Base-by-base conservation (phyloP, 2,888 invertebrate genomes). In the Proisotoma minuta region DNA sequence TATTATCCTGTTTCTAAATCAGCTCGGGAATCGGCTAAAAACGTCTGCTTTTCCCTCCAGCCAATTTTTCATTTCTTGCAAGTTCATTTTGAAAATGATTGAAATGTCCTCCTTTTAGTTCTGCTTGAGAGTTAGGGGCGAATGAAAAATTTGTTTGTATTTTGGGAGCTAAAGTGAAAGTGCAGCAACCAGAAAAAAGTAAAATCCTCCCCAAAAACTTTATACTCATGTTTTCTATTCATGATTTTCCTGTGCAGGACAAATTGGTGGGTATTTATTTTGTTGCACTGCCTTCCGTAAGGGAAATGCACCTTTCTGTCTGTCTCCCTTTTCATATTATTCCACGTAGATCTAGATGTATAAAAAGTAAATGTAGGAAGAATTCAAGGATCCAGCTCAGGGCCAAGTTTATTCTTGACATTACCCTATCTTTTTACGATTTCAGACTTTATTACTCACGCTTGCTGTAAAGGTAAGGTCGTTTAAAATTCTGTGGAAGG, bases 31-130 rank as follows among this genome's bases (percentile, higher is more conserved):
- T 49, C 18, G 5, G 4, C 10, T 28, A n/a, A 34, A 54, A 34
- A 39, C 39, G 53, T 54, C 53, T 29, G 53, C 12, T 18, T 28
- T 23, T 54, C 53, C 53, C 53, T 18, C 26, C n/a, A 12, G 15
- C 39, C 39, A 54, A 54, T 54, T 28, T 54, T 54, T 54, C 53
- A 29, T 54, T 54, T 54, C 53, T 18, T 20, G 28, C n/a, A n/a
- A 23, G 39, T 54, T 54, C 53, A 54, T 54, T 34, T 39, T 24
- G 39, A 54, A 27, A 28, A 39, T 54, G 39, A 54, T 54, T 54
- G 53, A 54, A 54, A 54, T 54, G 53, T 54, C 34, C 53, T 39
- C 3, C 29, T 54, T n/a, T n/a, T 54, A 54, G 53, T 54, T 54
- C 39, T 54, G 53, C 28, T 54, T 39, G 53, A 39, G 53, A 28